These are phyloP conservation scores for Nasonovia ribisnigri DNA, from an alignment of 2,888 invertebrate species.

Conservation along the genomic window DNA sequence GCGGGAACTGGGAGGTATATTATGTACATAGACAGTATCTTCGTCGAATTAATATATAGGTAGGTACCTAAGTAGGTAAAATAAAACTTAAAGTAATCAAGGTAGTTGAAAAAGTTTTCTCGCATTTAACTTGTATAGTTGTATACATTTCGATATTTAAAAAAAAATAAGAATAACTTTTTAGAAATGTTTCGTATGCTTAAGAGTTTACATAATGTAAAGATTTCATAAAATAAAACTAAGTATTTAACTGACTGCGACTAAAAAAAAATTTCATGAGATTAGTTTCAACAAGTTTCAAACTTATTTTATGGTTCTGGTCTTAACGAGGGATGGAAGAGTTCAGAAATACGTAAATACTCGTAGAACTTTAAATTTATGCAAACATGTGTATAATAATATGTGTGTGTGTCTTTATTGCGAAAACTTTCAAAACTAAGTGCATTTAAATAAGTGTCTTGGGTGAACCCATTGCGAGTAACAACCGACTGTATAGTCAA, in stretches of 20 bases:
- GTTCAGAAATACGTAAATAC: constrained; percentile 48
- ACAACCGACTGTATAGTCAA: neutral
- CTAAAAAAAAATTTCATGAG: constrained; percentile 31
- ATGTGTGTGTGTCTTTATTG: constrained; percentile 33
- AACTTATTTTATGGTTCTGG: constrained; percentile 51
- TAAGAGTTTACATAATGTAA: constrained; percentile 34
- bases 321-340: constrained; percentile 33
- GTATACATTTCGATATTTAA: constrained; percentile 22
- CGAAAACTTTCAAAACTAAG: constrained; percentile 23
- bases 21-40: neutral
- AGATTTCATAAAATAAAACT: constrained; percentile 45
- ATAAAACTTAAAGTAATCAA: constrained; percentile 6
- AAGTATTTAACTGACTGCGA: constrained; percentile 53
- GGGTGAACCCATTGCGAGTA: constrained; percentile 8
- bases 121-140: constrained; percentile 11
- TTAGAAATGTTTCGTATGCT: constrained; percentile 25
- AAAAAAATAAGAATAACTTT: constrained; percentile 23
- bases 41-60: constrained; percentile 17
- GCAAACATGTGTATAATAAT: constrained; percentile 41
- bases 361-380: constrained; percentile 58
- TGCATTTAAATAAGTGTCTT: constrained; percentile 25
- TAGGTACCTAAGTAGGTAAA: neutral
- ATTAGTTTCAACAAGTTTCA: constrained; percentile 62
- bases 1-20: neutral
- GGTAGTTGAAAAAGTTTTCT: constrained; percentile 38